A percentile compares a stretch with the other conserved stretches of the same genome.
These are phyloP conservation scores for Meleagris gallopavo DNA, from an alignment of 2,113 vertebrate genomes.

Conservation along the genomic window DNA sequence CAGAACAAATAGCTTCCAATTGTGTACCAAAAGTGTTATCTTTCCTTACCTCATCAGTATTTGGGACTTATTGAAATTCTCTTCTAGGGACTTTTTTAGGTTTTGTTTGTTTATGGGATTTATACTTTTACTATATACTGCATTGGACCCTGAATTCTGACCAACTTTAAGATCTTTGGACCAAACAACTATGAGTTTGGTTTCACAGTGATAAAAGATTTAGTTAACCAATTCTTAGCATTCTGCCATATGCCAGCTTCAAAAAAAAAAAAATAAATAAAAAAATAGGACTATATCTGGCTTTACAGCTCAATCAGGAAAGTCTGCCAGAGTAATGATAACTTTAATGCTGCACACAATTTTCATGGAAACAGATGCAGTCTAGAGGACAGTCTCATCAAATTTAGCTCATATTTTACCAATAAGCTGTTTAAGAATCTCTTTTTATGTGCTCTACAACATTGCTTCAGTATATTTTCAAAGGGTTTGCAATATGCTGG, in stretches of 20 bases:
- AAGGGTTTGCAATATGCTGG: neutral
- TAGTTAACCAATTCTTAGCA: neutral
- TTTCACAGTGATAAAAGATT: neutral
- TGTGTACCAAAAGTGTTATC: neutral
- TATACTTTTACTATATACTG: neutral
- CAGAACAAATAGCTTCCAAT: neutral
- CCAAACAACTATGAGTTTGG: neutral
- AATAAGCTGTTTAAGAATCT: conserved; percentile 14
- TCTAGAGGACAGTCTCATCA: conserved; percentile 38
- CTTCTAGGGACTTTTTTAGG: neutral
- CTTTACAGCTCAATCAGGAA: neutral
- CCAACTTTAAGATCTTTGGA: neutral
- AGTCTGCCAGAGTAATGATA: neutral
- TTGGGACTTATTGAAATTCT: neutral
- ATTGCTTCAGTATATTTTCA: conserved; percentile 4
- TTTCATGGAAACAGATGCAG: conserved; percentile 1
- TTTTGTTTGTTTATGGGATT: neutral
- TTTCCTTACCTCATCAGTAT: neutral
- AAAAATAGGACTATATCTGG: neutral
- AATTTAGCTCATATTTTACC: conserved; percentile 40
- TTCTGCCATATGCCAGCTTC: neutral
- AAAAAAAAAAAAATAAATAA: neutral
- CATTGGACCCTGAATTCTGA: neutral
- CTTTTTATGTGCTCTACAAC: neutral
- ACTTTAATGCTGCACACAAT: neutral